Evolutionary conservation across 53 echinoderm and acorn worm species (phyloP).

Genomic region (Patiria pectinifera): DNA sequence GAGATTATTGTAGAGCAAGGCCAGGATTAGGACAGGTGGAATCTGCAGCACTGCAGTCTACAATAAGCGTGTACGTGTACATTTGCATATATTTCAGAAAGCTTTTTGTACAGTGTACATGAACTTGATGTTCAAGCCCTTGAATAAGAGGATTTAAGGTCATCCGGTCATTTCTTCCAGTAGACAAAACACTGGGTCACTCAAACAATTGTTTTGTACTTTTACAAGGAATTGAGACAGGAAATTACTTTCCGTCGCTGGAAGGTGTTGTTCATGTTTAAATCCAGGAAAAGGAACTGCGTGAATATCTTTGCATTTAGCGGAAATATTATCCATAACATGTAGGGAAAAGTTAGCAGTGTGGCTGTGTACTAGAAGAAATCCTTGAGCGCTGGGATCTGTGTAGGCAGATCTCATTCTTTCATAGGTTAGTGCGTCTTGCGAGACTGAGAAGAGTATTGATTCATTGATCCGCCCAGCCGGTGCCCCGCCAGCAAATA

Average conservation of each 20-base stretch:
- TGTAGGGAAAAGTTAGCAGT: background rate
- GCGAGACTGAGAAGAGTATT: constrained; percentile 30
- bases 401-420: constrained; percentile 8
- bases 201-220: background rate
- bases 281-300: background rate
- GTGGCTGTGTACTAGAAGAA: background rate
- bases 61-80: too few relatives aligned
- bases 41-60: too few relatives aligned
- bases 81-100: too few relatives aligned
- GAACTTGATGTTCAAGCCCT: too few relatives aligned
- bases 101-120: too few relatives aligned
- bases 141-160: too few relatives aligned
- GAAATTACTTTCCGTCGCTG: background rate
- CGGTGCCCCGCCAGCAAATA: constrained; percentile 37
- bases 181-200: background rate
- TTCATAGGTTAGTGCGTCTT: background rate
- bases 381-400: background rate
- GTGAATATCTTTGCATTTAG: background rate
- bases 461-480: constrained; percentile 43
- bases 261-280: background rate
- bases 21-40: background rate
- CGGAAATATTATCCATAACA: background rate
- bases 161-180: background rate
- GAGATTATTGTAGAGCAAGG: background rate
- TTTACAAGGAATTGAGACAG: background rate